Evolutionary conservation across 2,888 invertebrate species (phyloP), one percentile per base, ranked within the genome.

Genomic region (Ophion costatus): DNA sequence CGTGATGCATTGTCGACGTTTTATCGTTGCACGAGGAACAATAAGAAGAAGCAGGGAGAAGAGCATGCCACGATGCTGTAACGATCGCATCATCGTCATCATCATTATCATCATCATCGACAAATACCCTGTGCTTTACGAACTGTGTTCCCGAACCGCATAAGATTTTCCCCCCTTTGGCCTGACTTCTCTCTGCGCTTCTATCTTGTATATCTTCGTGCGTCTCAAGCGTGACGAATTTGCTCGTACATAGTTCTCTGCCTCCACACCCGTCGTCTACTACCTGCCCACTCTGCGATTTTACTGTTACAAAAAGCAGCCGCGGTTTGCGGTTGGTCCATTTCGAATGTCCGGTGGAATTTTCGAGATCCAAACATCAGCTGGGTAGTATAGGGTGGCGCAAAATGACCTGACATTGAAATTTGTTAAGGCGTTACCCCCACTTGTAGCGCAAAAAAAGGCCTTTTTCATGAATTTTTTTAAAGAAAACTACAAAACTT

Each of bases 111-210:
- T 45, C 45, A 45, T 87, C 88, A 84, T 81, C 86, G 83, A 85
- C 82, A 86, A 88, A 89, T 88, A 80, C 75, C 87, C 74, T 17
- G 78, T 84, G 78, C 80, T 89, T 89, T 87, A 88, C 82, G 87
- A 82, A 77, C 82, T 82, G 84, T 85, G 78, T 74, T 78, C 69
- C 79, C 45, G 74, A 78, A 87, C 63, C 71, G 24, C 29, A 59
- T 24, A n/a, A 59, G 51, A 69, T 20, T 22, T 29, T 29, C 20
- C 51, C 59, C 51, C 63, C 67, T 59, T 71, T 56, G 57, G 75
- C 63, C 70, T 24, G 33, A 4, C 20, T 73, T 22, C 45, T 61
- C 57, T 76, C 70, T 73, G 42, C 45, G 45, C n/a, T 20, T 24
- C 56, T 84, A 69, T 75, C 64, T 84, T 20, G 33, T 82, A 77